phyloP scores from a whole-genome alignment of 2,888 invertebrate species.

The Ochropleura leucogaster region DNA sequence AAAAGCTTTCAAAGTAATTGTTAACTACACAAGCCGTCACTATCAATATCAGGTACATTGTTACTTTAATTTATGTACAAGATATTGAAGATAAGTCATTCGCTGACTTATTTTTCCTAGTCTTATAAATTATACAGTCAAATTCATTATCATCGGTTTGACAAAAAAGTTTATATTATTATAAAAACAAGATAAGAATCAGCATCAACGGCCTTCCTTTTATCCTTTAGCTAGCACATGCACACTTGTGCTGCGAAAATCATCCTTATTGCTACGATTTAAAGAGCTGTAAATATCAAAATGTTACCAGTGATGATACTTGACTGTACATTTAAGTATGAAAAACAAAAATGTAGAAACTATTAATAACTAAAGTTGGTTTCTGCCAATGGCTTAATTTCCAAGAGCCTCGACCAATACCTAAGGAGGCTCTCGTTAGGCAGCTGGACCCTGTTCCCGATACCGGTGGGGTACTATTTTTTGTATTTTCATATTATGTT shows the following conservation, averaged over 20 bases:
- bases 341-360: constrained; percentile 14
- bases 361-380: too few species aligned
- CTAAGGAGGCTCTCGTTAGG: too few species aligned
- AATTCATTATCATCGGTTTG: constrained; percentile 15
- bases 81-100: constrained; percentile 1
- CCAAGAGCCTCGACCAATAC: too few species aligned
- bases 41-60: background rate
- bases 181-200: constrained; percentile 30
- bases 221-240: background rate
- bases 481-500: too few species aligned
- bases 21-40: background rate
- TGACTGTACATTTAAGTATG: constrained; percentile 8
- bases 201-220: constrained; percentile 7
- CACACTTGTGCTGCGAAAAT: background rate
- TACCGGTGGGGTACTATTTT: too few species aligned
- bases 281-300: background rate
- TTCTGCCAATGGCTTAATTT: too few species aligned
- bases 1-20: constrained; percentile 18
- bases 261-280: background rate
- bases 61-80: constrained; percentile 4
- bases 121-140: constrained; percentile 6
- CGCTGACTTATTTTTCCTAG: background rate
- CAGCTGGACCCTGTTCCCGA: too few species aligned
- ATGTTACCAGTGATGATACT: background rate
- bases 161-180: constrained; percentile 13